phyloP scores from a whole-genome alignment of 2,113 vertebrate species.

The Bos indicus region DNA sequence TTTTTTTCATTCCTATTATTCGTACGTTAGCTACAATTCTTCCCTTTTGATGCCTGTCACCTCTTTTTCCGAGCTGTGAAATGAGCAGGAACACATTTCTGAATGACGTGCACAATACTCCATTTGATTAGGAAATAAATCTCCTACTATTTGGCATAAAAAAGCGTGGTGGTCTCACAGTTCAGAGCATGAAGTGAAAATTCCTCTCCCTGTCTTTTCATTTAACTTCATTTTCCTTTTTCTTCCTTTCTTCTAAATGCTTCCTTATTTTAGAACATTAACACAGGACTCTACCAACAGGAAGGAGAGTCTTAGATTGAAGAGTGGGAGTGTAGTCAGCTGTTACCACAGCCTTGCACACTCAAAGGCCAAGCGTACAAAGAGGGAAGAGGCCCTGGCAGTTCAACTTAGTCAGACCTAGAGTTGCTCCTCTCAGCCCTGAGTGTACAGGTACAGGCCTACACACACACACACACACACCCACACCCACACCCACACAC shows the following conservation, averaged over 20 bases:
- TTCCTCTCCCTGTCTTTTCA: background rate
- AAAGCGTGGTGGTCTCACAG: constrained; percentile 14
- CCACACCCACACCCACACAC: background rate
- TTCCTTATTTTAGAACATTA: background rate
- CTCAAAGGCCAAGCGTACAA: fast-evolving
- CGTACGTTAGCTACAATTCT: constrained; percentile 60
- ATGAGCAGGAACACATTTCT: constrained; percentile 63
- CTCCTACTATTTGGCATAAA: constrained; percentile 36
- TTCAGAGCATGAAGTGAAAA: constrained; percentile 37
- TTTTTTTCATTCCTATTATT: constrained; percentile 70
- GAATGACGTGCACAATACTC: constrained; percentile 38
- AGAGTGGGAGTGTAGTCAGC: background rate
- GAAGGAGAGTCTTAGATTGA: background rate
- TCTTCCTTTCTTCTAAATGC: background rate
- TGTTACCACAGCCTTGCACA: fast-evolving
- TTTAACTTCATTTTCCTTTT: background rate
- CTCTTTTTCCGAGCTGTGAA: constrained; percentile 65
- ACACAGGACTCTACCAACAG: too few species aligned
- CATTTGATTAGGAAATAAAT: constrained; percentile 57
- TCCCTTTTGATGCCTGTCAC: constrained; percentile 71
- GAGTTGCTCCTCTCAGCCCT: background rate
- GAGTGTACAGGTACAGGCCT: fast-evolving
- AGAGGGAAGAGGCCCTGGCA: too few species aligned
- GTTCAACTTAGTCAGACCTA: background rate
- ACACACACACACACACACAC: background rate